phyloP scores from a whole-genome alignment of 2,113 vertebrate species.

The Microtus ochrogaster region DNA sequence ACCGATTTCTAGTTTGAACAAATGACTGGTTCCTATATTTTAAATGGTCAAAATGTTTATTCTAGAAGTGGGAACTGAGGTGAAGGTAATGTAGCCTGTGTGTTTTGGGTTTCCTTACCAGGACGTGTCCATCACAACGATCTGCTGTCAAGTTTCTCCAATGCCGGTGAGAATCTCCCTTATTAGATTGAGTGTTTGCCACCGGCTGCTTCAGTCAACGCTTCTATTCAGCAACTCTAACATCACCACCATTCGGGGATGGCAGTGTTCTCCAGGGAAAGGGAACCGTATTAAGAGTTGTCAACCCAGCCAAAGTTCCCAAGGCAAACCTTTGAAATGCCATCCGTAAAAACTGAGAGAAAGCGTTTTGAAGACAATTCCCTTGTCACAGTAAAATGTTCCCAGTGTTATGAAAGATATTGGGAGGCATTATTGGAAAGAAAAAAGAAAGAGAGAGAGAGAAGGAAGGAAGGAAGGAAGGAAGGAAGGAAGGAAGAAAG shows the following conservation, averaged over 20 bases:
- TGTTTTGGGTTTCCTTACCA: neutral
- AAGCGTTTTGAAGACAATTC: conserved; percentile 24
- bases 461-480: neutral
- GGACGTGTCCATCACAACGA: neutral
- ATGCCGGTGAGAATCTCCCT: conserved; percentile 9
- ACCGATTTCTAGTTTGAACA: conserved; percentile 26
- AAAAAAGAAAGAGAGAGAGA: too few relatives aligned
- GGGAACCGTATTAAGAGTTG: neutral
- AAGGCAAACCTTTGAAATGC: conserved; percentile 23
- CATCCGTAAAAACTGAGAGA: conserved; percentile 27
- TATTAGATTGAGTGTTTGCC: neutral
- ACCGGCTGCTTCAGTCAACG: neutral
- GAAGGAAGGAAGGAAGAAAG: neutral
- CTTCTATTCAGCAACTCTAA: conserved; percentile 1
- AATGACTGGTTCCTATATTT: conserved; percentile 20
- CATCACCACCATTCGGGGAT: neutral
- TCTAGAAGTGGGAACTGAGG: conserved; percentile 11
- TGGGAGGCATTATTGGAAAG: neutral
- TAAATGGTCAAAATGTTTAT: neutral
- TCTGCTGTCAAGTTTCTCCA: conserved; percentile 34
- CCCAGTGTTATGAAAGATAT: neutral
- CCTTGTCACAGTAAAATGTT: neutral
- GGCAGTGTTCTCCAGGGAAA: neutral
- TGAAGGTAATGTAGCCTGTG: neutral
- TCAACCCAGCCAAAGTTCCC: conserved; percentile 19